Evolutionary conservation across 2,797 vertebrate genomes (phyloP), one percentile per base, ranked within the genome.

Genomic region (Pelodytes ibericus): DNA sequence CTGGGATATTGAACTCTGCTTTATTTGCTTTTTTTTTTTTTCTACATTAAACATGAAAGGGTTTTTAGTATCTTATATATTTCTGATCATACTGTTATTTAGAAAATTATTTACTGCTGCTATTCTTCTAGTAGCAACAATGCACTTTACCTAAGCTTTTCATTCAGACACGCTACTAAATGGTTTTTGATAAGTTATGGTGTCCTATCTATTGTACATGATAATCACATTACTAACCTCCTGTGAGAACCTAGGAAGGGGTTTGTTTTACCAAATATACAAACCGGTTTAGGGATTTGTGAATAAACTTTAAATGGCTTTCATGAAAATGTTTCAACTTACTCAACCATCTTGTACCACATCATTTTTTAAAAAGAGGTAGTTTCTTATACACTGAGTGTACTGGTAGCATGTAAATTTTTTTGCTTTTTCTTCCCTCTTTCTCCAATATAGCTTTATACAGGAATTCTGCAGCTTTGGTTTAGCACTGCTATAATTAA

Each of bases 131-230:
- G 86, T 77, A 60, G 74, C 85, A 80, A 85, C 79, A 73, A 84
- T 58, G 90, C 90, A 92, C 89, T 92, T 92, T 92, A 92, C 71
- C 83, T 79, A 75, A 78, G 61, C 79, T 79, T 80, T 72, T 83
- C 65, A 62, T 76, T 84, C 79, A 29, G 57, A 67, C 24, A 72
- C 63, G n/a, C n/a, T n/a, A 62, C 75, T 72, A 30, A 24, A 22
- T 51, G 44, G n/a, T 72, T 60, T 61, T 79, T 78, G 61, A 72
- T 61, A 39, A n/a, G n/a, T n/a, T 24, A 30, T 51, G 26, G 5
- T 33, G 39, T 44, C 30, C 39, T 15, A 8, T 39, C 10, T 59
- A 49, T 65, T 59, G 51, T 56, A 69, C 2, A 16, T 36, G 11
- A n/a, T n/a, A n/a, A 15, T 25, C 13, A 61, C 30, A 1, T 51